A percentile compares a stretch with the other conserved stretches of the same genome.
These are phyloP conservation scores for Scaptomyza tumidula DNA, from an alignment of 2,888 invertebrate genomes.

Conservation along the genomic window DNA sequence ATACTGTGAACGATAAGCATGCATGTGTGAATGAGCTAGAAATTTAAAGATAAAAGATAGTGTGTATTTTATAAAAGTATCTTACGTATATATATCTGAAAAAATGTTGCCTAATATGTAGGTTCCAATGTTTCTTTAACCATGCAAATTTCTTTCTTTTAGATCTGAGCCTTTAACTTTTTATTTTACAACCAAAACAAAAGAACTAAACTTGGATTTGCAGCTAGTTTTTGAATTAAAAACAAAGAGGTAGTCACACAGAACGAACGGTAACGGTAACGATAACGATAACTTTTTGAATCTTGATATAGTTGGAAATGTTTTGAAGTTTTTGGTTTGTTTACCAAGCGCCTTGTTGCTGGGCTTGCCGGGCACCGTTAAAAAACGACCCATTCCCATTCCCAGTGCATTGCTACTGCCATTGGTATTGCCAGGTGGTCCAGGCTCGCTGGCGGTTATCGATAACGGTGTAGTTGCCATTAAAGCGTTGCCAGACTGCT, in stretches of 20 bases:
- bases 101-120: slow-evolving; percentile 28
- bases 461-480: slow-evolving; percentile 79
- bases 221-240: slow-evolving; percentile 25
- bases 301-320: slow-evolving; percentile 17
- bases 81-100: slow-evolving; percentile 8
- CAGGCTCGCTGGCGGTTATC: slow-evolving; percentile 76
- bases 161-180: neutral
- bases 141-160: slow-evolving; percentile 52
- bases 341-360: slow-evolving; percentile 77
- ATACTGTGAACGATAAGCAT: slow-evolving; percentile 35
- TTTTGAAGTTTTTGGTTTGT: slow-evolving; percentile 48
- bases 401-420: slow-evolving; percentile 78
- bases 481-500: slow-evolving; percentile 77
- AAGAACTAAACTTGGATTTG: slow-evolving; percentile 17
- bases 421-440: slow-evolving; percentile 69
- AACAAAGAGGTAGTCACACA: slow-evolving; percentile 25
- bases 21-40: slow-evolving; percentile 16
- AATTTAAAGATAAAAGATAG: neutral
- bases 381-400: slow-evolving; percentile 83
- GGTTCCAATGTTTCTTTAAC: slow-evolving; percentile 35
- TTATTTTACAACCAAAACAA: slow-evolving; percentile 31
- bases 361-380: slow-evolving; percentile 83
- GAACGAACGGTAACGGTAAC: slow-evolving; percentile 52
- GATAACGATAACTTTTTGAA: slow-evolving; percentile 39
- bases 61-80: neutral